These are phyloP conservation scores for Oscheius onirici DNA, from an alignment of 2,888 invertebrate genomes.

Conservation along the genomic window DNA sequence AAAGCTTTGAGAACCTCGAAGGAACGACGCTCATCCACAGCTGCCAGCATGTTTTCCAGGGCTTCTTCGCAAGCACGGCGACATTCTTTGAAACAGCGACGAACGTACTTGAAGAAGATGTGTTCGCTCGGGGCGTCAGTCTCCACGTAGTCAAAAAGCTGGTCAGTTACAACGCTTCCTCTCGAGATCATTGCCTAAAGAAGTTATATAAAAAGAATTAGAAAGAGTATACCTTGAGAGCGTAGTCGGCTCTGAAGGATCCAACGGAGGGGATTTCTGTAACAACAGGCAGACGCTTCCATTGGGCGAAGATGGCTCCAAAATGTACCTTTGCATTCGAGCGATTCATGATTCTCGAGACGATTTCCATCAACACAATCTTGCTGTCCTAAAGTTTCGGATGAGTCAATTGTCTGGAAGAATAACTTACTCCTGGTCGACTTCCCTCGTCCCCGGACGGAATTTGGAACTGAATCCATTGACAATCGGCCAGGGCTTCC, in stretches of 20 bases:
- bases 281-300: slow-evolving; percentile 35
- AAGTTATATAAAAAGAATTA: not conserved
- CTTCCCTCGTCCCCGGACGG: slow-evolving; percentile 1
- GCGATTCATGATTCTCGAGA: slow-evolving; percentile 28
- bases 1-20: slow-evolving; percentile 48
- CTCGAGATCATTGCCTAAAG: slow-evolving; percentile 54
- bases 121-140: slow-evolving; percentile 4
- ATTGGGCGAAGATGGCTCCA: slow-evolving; percentile 43
- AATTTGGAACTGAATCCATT: slow-evolving; percentile 37
- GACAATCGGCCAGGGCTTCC: slow-evolving; percentile 45
- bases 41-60: slow-evolving; percentile 55
- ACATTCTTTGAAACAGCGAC: slow-evolving; percentile 46
- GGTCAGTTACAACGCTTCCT: slow-evolving; percentile 56
- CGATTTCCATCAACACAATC: slow-evolving; percentile 15
- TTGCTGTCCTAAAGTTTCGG: not conserved
- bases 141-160: slow-evolving; percentile 44
- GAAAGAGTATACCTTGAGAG: slow-evolving; percentile 36
- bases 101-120: slow-evolving; percentile 27
- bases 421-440: not conserved
- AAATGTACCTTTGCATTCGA: slow-evolving; percentile 42
- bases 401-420: not conserved
- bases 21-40: slow-evolving; percentile 55
- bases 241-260: slow-evolving; percentile 56
- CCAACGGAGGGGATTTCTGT: slow-evolving; percentile 38
- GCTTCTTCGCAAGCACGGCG: slow-evolving; percentile 54